phyloP scores from a whole-genome alignment of 1,140 invertebrate genomes.

The Drosophila leontia region DNA sequence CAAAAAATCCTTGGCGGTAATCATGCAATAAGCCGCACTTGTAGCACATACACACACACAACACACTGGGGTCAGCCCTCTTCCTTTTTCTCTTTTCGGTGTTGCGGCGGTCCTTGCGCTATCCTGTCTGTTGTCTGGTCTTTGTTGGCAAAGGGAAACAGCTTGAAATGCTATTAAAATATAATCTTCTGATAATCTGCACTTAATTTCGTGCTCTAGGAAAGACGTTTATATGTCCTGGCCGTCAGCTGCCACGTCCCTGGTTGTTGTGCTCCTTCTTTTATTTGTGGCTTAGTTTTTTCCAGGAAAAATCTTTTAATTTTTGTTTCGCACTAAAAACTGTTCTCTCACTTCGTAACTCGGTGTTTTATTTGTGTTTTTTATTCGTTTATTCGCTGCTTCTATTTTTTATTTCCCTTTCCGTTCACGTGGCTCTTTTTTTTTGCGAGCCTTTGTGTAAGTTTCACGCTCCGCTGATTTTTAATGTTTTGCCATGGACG shows the following conservation, averaged over 20 bases:
- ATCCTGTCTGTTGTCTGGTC: conserved; percentile 23
- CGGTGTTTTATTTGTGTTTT: conserved; percentile 36
- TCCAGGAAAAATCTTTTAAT: conserved; percentile 57
- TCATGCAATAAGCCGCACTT: conserved; percentile 77
- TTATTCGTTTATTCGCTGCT: conserved; percentile 25
- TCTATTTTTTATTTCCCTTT: conserved; percentile 25
- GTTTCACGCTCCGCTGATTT: conserved; percentile 67
- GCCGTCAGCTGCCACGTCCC: conserved; percentile 60
- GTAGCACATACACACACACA: conserved; percentile 24
- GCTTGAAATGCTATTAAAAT: conserved; percentile 84
- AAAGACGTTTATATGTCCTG: conserved; percentile 30
- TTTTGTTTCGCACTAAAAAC: conserved; percentile 42
- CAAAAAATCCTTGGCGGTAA: conserved; percentile 55
- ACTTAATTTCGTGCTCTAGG: conserved; percentile 76
- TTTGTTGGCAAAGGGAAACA: conserved; percentile 65
- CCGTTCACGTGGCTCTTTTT: conserved; percentile 27
- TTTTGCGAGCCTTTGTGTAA: conserved; percentile 47
- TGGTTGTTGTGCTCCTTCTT: not conserved
- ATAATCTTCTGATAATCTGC: conserved; percentile 82
- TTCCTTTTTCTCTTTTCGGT: conserved; percentile 8
- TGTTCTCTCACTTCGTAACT: conserved; percentile 47
- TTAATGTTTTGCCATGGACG: conserved; percentile 65
- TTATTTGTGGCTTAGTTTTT: conserved; percentile 19
- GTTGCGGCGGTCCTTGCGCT: conserved; percentile 2
- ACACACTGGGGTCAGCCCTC: conserved; percentile 34